A percentile compares a stretch with the other conserved stretches of the same genome.
Evolutionary conservation across 2,113 vertebrate genomes (phyloP).

Genomic region (Anolis sagrei): DNA sequence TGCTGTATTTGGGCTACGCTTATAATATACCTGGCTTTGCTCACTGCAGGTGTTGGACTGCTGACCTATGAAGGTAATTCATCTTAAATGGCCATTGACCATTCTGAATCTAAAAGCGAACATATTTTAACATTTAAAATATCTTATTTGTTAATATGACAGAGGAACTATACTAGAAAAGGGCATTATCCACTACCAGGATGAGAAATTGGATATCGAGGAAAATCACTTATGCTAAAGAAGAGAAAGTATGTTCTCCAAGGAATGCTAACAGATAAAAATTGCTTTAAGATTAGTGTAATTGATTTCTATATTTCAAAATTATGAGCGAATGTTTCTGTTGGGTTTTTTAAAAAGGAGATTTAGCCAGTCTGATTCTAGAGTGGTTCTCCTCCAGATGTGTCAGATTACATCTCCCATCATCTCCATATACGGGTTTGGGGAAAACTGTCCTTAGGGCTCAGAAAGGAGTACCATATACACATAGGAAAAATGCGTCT

Average conservation of each 20-base stretch:
- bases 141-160: neutral
- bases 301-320: neutral
- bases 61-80: conserved; percentile 70
- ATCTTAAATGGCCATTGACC: neutral
- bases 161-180: neutral
- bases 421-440: neutral
- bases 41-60: conserved; percentile 51
- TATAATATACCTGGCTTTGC: conserved; percentile 63
- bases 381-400: neutral
- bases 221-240: neutral
- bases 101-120: neutral
- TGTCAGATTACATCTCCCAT: neutral
- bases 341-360: neutral
- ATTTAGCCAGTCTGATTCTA: neutral
- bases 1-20: conserved; percentile 21
- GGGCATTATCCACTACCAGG: neutral
- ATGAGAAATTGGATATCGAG: neutral
- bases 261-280: neutral
- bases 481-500: neutral
- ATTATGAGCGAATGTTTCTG: neutral
- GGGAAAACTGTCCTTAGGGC: neutral
- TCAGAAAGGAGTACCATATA: neutral
- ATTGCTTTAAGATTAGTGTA: neutral
- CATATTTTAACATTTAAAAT: neutral
- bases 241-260: neutral